Evolutionary conservation across 2,797 vertebrate genomes (phyloP), one percentile per base, ranked within the genome.

Genomic region (Mycteria americana): DNA sequence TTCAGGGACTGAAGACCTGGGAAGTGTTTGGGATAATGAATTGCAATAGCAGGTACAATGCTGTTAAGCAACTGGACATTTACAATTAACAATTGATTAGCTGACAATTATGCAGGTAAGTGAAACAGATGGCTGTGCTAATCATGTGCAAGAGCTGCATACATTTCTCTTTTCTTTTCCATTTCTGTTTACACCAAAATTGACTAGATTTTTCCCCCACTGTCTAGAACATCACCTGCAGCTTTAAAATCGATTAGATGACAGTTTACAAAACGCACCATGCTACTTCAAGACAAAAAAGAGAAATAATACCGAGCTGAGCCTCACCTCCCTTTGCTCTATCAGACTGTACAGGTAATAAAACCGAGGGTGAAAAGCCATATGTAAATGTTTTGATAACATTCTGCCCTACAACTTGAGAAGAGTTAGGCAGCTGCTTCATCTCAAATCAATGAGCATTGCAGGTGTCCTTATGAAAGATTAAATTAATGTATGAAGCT

Each of bases 51-150:
- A 84, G 62, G 50, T 86, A 85, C 65, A 86, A 90, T 65, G 73
- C 37, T 75, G 45, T 94, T 88, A 88, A 90, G 59, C 45, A 92
- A 95, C 62, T 81, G 74, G 88, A 85, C 76, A 62, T 51, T 86
- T 94, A 59, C 90, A 95, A 90, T 88, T 93, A 95, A 60, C 77
- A 95, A 95, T 94, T 90, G 88, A 95, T 96, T 94, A 94, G 43
- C 86, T 86, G 88, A 88, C 62, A 73, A 37, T 94, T 95, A 96
- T 17, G 43, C 63, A 95, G 69, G 65, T 82, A 84, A 85, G 35
- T 89, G 90, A 92, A 96, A 94, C 59, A 84, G 89, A 94, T 92
- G 80, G 74, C 30, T 85, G 23, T 43, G 73, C 19, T 88, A 95
- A 84, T 86, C 64, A 88, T 60, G 85, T 64, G 45, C 64, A 89